Base-by-base conservation (phyloP, 2,797 vertebrate species). In the Chloroceryle amazona region DNA sequence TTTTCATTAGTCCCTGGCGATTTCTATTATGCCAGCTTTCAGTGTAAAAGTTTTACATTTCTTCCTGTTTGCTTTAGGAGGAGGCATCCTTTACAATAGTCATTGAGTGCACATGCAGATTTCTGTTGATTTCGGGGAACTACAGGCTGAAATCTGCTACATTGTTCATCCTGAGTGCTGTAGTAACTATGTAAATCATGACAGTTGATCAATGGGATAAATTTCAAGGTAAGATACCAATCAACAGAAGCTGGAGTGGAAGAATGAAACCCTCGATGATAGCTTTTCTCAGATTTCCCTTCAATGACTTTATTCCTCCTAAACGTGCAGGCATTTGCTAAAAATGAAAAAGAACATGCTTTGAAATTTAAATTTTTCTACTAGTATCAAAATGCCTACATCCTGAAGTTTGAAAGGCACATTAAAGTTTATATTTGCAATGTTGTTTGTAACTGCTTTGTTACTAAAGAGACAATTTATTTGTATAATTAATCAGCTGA, bases 401-500 rank as follows among this genome's bases (percentile, higher is more conserved):
- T 89, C 51, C 73, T 74, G 54, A 94, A 96, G 68, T 89, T 78
- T 92, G 67, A 94, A 61, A 87, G 51, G 60, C 39, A 85, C 31
- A 86, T 23, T 58, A n/a, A 93, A 88, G 57, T 96, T 95, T 86
- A 2, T 73, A 81, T 75, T 97, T 95, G 39, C 66, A 94, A 74
- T 66, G 61, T 51, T 96, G 83, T 95, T 95, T 93, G 60, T 29
- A 96, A 84, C 26, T 54, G 42, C 72, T 93, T 92, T 88, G 71
- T 82, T 92, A 62, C 85, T 84, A 93, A 94, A 96, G 63, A 95
- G 51, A 79, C 67, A 84, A 93, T 96, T 93, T 95, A 95, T 95
- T 97, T 96, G 90, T 97, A 93, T 96, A 98, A 97, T 96, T 97
- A 97, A 97, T 97, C 91, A 93, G 75, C 79, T 81, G 63, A 93